Percentiles rank a stretch among this genome's conserved stretches.
These are phyloP conservation scores for Planiliza haematocheilus DNA, from an alignment of 2,113 vertebrate genomes.

Conservation along the genomic window DNA sequence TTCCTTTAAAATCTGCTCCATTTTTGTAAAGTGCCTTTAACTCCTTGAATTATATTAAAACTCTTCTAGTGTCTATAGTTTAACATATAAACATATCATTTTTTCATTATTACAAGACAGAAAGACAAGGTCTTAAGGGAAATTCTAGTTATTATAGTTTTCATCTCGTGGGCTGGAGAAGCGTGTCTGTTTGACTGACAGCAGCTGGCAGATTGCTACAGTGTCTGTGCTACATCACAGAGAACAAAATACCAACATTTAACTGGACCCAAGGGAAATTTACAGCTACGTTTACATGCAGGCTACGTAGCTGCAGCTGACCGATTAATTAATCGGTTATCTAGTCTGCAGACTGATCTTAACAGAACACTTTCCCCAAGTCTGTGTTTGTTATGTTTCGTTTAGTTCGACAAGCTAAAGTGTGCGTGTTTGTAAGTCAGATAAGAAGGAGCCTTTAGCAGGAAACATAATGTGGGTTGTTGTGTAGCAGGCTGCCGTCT, in stretches of 20 bases:
- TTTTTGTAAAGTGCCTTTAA: no score
- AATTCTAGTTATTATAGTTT: background rate
- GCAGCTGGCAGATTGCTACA: background rate
- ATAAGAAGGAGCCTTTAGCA: background rate
- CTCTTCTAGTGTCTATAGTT: no score
- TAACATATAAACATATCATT: no score
- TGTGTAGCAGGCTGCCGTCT: background rate
- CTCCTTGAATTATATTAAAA: no score
- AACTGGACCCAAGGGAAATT: background rate
- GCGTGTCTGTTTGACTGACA: background rate
- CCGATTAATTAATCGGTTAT: background rate
- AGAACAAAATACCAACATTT: slow-evolving; percentile 1
- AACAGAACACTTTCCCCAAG: background rate
- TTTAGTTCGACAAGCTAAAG: no score
- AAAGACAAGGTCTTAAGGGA: no score
- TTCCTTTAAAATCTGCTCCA: no score
- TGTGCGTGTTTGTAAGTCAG: background rate
- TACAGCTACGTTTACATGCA: slow-evolving; percentile 10
- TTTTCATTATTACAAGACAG: no score
- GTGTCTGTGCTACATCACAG: background rate
- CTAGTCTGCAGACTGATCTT: background rate
- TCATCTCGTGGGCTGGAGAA: background rate
- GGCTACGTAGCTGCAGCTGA: background rate
- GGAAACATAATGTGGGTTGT: background rate
- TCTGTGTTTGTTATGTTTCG: background rate